phyloP scores from a whole-genome alignment of 1,140 invertebrate species.

The Solen grandis region DNA sequence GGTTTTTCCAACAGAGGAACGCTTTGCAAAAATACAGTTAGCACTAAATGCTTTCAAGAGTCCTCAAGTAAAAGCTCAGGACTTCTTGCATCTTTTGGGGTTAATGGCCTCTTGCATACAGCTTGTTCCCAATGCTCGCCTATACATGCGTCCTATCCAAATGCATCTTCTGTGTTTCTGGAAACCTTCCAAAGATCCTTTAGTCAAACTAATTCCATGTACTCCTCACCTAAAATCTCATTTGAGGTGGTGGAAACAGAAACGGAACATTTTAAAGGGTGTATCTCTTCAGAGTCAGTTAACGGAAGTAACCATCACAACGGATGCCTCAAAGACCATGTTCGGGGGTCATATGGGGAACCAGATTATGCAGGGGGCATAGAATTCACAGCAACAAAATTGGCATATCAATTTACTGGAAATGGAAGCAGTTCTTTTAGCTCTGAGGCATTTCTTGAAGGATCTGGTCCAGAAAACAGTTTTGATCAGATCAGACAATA shows the following conservation, averaged over 20 bases:
- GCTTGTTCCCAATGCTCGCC: conserved; percentile 38
- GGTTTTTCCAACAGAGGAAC: not conserved
- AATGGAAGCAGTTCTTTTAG: conserved; percentile 1
- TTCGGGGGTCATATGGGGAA: not conserved
- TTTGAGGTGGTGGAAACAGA: conserved; percentile 17
- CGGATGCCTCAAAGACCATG: conserved; percentile 29
- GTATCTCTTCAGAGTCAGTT: not conserved
- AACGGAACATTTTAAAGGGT: conserved; percentile 11
- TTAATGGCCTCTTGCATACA: conserved; percentile 26
- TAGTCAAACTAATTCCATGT: not conserved
- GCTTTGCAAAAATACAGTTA: not conserved
- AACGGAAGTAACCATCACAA: conserved; percentile 6
- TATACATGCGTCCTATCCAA: conserved; percentile 22
- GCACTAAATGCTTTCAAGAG: not conserved
- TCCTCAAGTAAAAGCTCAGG: not conserved
- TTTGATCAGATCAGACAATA: conserved; percentile 11
- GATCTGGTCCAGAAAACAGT: not conserved
- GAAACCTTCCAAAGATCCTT: not conserved
- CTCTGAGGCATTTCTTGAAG: not conserved
- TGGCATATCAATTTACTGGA: conserved; percentile 26
- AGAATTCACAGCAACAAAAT: not conserved
- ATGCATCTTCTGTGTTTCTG: conserved; percentile 21
- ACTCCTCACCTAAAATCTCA: conserved; percentile 1
- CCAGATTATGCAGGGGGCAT: not conserved
- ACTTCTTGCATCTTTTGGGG: conserved; percentile 4